Base-by-base conservation (phyloP, 2,113 vertebrate genomes). In the Phylloscopus whistleri region DNA sequence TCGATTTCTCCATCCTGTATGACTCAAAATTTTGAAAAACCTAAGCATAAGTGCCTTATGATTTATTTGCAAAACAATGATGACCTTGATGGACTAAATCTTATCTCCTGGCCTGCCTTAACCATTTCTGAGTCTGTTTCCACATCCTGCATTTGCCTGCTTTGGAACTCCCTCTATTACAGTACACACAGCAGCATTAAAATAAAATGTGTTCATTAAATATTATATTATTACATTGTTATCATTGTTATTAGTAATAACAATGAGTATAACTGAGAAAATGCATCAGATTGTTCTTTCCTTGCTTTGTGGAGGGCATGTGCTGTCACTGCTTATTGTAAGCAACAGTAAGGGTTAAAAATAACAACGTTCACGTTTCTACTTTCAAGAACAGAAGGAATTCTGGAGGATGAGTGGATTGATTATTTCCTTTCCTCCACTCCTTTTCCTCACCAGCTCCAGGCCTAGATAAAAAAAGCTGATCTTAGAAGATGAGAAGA, bases 161-260 rank as follows among this genome's bases (percentile, higher is more conserved):
- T 41, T 60, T 37, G 17, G 11, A 68, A 12, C 60, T 74, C 35
- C 19, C 11, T 62, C 9, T 51, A 9, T 66, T 6, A 35, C 6
- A 69, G 11, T 8, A 35, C 19, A 9, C 9, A 33, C 1, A 43
- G 18, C 1, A 11, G 11, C 21, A 49, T 27, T 62, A 14, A 51
- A 51, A 72, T 37, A 46, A 46, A n/a, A 1, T 26, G 5, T 35
- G 35, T 17, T 33, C 2, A 30, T 64, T 43, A 56, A 43, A 43
- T 1, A 1, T 53, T 35, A 7, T 7, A 24, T 8, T 23, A 26
- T 46, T 64, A 23, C 23, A 33, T 6, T 16, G 8, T 4, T 8
- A 33, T 19, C 55, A 4, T 22, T 66, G 48, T 8, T 33, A 80
- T 44, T 17, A 20, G 30, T 39, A 39, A 30, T 21, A 12, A 19